Evolutionary conservation across 2,113 vertebrate genomes (phyloP).

Genomic region (Rynchops niger): DNA sequence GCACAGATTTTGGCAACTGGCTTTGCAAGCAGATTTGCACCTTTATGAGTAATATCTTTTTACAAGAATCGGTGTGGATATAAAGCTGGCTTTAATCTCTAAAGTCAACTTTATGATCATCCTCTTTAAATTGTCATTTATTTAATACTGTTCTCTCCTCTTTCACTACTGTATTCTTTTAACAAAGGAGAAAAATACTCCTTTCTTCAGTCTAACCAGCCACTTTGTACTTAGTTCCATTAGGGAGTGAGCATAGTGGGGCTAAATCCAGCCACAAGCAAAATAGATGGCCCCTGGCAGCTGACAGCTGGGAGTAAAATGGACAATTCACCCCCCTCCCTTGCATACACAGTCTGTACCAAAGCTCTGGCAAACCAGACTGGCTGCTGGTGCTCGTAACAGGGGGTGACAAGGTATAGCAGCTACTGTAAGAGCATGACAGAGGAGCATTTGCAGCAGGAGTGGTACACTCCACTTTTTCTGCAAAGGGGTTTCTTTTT

Average conservation of each 20-base stretch:
- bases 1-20: background rate
- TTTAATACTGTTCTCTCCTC: background rate
- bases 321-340: too few relatives aligned
- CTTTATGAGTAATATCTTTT: background rate
- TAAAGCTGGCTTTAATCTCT: background rate
- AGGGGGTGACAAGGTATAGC: background rate
- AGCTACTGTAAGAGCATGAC: background rate
- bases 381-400: background rate
- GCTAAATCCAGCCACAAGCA: background rate
- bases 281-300: background rate
- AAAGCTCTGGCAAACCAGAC: background rate
- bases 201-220: background rate
- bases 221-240: background rate
- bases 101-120: background rate
- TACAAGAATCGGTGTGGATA: background rate
- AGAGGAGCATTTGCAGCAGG: background rate
- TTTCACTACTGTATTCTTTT: background rate
- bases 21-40: background rate
- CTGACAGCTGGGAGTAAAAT: background rate
- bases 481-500: background rate
- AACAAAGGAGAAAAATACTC: background rate
- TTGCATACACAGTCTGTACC: background rate
- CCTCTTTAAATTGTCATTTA: background rate
- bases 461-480: background rate
- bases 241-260: background rate